Base-by-base conservation (phyloP, 2,113 vertebrate species). In the human region DNA sequence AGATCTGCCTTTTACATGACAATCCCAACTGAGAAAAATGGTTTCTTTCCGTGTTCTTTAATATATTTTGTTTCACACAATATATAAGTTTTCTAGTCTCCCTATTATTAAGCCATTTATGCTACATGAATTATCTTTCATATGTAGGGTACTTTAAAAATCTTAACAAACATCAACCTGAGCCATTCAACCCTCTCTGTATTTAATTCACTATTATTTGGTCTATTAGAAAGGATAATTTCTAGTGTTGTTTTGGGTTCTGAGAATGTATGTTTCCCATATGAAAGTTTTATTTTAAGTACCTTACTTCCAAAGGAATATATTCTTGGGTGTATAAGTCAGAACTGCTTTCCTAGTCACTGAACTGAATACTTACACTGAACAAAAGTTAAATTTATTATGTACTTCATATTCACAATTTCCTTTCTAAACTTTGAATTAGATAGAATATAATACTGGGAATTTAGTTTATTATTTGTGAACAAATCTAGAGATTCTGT, bases 1-100 rank as follows among this genome's bases (percentile, higher is more conserved):
- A 94, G 16, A 84, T 55, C 11, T 43, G 23, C 22, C 64, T 89
- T 89, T 57, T 64, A 35, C 14, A 7, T n/a, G 30, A 70, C 76
- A 89, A 13, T 95, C 55, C 35, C 92, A 81, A 25, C 52, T 72
- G 80, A 97, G 32, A 81, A 81, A 94, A 94, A 64, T 20, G 64
- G 3, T 75, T 59, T 79, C 18, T 43, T 22, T 20, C 76, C 48
- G 6, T 87, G 4, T 52, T 90, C 72, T 94, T 68, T 40, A 80
- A 80, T 84, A 68, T 64, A 64, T 85, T 92, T 83, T 50, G 16
- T 76, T 80, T 86, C 38, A 16, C 30, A 32, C 72, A 76, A 59
- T 66, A n/a, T 32, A 6, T 59, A 50, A 68, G 18, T 61, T 55
- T 86, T 86, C 20, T 35, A 43, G 40, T 85, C 11, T 94, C 18